These are phyloP conservation scores for Paelopatides confundens DNA, from an alignment of 53 echinoderm and acorn worm species.

Conservation along the genomic window DNA sequence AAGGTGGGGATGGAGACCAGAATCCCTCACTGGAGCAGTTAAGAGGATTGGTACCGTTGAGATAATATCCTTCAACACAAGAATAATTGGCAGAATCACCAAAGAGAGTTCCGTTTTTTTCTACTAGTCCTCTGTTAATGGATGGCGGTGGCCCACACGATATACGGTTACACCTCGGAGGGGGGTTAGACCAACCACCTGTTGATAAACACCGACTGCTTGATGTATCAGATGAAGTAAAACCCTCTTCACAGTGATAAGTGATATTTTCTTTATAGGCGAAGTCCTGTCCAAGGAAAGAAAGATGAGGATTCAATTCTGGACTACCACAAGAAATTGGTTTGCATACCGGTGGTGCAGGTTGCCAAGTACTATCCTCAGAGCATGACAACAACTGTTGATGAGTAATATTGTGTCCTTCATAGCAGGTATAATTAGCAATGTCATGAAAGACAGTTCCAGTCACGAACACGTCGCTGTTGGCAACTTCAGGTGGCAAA, in stretches of 20 bases:
- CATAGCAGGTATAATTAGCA: slow-evolving; percentile 70
- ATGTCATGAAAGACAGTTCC: slow-evolving; percentile 36
- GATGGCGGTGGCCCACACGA: slow-evolving; percentile 34
- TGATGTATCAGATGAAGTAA: slow-evolving; percentile 42
- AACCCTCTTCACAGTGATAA: slow-evolving; percentile 62
- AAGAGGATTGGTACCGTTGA: slow-evolving; percentile 51
- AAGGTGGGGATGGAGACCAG: slow-evolving; percentile 69
- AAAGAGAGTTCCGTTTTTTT: slow-evolving; percentile 13
- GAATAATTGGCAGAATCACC: slow-evolving; percentile 12
- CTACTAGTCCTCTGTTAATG: slow-evolving; percentile 40
- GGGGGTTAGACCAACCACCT: slow-evolving; percentile 63
- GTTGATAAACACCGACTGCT: slow-evolving; percentile 57
- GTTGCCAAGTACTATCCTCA: slow-evolving; percentile 57
- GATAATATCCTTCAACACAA: slow-evolving; percentile 69
- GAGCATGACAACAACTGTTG: slow-evolving; percentile 35
- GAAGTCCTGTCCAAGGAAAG: background rate
- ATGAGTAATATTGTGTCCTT: slow-evolving; percentile 56
- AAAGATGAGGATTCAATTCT: background rate
- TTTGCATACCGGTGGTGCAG: slow-evolving; percentile 38
- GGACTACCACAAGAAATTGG: slow-evolving; percentile 64
- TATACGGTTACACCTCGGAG: slow-evolving; percentile 35
- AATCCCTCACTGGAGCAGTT: slow-evolving; percentile 64
- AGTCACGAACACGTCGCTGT: slow-evolving; percentile 41
- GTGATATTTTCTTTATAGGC: background rate
- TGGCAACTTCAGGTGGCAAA: slow-evolving; percentile 59